Evolutionary conservation across 2,888 invertebrate genomes (phyloP).

Genomic region (Drosophila leonis): DNA sequence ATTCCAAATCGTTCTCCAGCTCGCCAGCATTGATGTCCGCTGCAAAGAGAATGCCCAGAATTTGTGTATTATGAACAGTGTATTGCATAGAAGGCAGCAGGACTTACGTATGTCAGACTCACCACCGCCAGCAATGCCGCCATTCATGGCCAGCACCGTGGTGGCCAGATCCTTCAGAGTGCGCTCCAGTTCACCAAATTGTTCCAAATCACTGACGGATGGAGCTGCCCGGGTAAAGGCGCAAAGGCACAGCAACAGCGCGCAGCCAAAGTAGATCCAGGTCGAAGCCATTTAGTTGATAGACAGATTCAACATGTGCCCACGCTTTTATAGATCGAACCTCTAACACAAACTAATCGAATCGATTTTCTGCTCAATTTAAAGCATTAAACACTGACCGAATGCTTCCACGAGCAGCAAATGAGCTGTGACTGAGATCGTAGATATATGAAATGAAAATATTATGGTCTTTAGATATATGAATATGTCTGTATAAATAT

Average conservation of each 20-base stretch:
- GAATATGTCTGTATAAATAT: not conserved
- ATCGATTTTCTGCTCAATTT: constrained; percentile 56
- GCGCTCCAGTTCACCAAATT: constrained; percentile 60
- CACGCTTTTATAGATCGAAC: constrained; percentile 34
- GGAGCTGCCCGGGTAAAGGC: constrained; percentile 55
- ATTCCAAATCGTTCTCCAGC: constrained; percentile 1
- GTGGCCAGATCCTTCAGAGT: constrained; percentile 65
- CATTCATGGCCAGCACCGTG: constrained; percentile 59
- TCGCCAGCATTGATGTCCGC: constrained; percentile 24
- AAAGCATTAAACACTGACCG: constrained; percentile 7
- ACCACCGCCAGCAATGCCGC: not conserved
- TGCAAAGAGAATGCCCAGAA: not conserved
- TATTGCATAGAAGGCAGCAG: not conserved
- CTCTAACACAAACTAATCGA: not conserved
- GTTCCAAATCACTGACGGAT: constrained; percentile 34
- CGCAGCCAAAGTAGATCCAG: constrained; percentile 16
- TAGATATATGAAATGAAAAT: not conserved
- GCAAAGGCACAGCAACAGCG: constrained; percentile 29
- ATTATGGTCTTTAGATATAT: not conserved
- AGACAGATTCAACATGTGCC: not conserved
- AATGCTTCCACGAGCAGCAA: constrained; percentile 48
- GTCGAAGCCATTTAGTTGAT: constrained; percentile 38
- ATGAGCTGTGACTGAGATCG: constrained; percentile 40
- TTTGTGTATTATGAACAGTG: not conserved
- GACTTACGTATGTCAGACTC: constrained; percentile 12